phyloP scores from a whole-genome alignment of 2,888 invertebrate species.

The Leptodirus hochenwartii region DNA sequence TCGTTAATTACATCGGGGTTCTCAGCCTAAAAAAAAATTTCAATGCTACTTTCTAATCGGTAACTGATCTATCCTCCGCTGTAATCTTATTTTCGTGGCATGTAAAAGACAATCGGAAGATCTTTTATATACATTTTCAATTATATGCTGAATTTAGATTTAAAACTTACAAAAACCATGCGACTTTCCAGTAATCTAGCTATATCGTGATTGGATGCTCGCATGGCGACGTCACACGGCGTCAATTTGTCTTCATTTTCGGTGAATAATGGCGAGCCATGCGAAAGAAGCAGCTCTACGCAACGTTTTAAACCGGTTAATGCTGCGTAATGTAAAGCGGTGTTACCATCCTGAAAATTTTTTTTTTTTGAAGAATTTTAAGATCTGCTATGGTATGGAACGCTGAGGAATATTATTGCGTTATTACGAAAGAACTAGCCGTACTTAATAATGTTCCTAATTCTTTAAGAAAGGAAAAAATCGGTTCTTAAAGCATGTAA shows the following conservation, averaged over 20 bases:
- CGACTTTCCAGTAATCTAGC: constrained; percentile 44
- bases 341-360: constrained; percentile 40
- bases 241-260: constrained; percentile 44
- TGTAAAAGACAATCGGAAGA: no score
- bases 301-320: constrained; percentile 39
- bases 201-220: constrained; percentile 37
- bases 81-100: no score
- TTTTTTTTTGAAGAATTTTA: no score
- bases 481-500: no score
- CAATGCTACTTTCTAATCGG: not conserved
- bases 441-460: no score
- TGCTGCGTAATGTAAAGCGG: constrained; percentile 47
- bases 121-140: no score
- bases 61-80: no score
- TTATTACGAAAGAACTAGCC: no score
- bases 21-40: constrained; percentile 24
- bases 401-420: no score
- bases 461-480: no score
- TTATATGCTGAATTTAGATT: no score
- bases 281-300: constrained; percentile 39
- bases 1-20: constrained; percentile 31
- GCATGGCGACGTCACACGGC: constrained; percentile 45
- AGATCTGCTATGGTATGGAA: no score
- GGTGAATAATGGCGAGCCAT: constrained; percentile 38
- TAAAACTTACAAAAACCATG: constrained; percentile 42